phyloP scores from a whole-genome alignment of 2,888 invertebrate genomes.

The Agrotis segetum region DNA sequence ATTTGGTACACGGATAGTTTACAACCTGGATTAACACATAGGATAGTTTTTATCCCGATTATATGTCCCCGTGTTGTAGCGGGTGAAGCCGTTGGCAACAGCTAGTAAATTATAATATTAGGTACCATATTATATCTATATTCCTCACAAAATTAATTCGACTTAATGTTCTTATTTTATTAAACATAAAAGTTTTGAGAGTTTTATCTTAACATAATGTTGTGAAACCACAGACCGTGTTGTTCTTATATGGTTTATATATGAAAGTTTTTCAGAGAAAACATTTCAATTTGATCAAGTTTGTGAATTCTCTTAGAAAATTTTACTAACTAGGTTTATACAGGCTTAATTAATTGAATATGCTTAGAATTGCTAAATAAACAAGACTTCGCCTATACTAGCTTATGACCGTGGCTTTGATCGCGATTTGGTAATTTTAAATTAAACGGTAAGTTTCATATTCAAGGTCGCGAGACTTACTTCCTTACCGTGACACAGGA shows the following conservation, averaged over 20 bases:
- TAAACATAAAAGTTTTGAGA: conserved; percentile 6
- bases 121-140: no score
- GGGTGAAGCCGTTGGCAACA: no score
- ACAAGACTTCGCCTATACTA: no score
- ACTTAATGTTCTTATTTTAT: conserved; percentile 35
- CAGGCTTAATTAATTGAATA: not conserved
- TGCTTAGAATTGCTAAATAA: not conserved
- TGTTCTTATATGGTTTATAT: conserved; percentile 24
- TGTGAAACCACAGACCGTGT: conserved; percentile 13
- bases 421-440: no score
- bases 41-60: no score
- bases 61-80: no score
- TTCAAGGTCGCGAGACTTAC: no score
- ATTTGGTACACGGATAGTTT: no score
- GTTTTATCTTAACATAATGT: conserved; percentile 17
- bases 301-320: conserved; percentile 18
- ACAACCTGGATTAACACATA: no score
- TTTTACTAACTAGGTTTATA: conserved; percentile 5
- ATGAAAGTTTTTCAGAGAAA: conserved; percentile 22
- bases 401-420: no score
- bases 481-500: no score
- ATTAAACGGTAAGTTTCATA: no score
- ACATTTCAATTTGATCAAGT: conserved; percentile 25
- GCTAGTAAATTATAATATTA: not conserved
- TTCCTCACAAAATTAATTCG: conserved; percentile 10